Evolutionary conservation across 2,888 invertebrate species (phyloP).

Genomic region (Thalpophila matura): DNA sequence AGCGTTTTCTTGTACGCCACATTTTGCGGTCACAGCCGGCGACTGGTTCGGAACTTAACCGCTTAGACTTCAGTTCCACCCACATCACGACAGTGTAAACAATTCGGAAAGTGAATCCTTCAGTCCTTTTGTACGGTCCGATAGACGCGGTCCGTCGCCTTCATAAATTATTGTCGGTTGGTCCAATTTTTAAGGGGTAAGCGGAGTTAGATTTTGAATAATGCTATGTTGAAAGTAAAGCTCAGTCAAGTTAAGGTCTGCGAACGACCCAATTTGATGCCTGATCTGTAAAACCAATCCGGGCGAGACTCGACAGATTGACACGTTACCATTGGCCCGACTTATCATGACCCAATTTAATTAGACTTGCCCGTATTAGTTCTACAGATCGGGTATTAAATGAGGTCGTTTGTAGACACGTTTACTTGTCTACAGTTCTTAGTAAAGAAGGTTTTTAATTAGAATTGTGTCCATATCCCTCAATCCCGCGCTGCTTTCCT

Average conservation of each 20-base stretch:
- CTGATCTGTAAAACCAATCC: no score
- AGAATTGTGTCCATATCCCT: no score
- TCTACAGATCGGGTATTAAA: no score
- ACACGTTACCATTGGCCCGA: no score
- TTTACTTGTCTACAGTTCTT: no score
- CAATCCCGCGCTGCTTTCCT: no score
- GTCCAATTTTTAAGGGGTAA: conserved; percentile 14
- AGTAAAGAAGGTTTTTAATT: no score
- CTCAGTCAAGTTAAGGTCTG: background rate
- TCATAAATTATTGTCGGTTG: conserved; percentile 61
- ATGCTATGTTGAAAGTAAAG: background rate
- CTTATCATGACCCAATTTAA: no score
- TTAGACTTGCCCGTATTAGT: no score
- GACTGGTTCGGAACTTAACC: conserved; percentile 66
- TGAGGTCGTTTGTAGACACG: no score
- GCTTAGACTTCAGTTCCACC: conserved; percentile 63
- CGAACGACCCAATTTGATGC: no score
- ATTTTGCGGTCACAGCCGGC: conserved; percentile 60
- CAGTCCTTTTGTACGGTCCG: conserved; percentile 59
- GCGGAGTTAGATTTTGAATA: background rate
- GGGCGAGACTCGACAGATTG: no score
- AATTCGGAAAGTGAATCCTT: conserved; percentile 65
- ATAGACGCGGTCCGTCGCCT: conserved; percentile 54
- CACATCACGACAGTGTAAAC: conserved; percentile 65
- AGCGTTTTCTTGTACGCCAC: conserved; percentile 63